Percentiles rank a stretch among this genome's conserved stretches.
phyloP scores from a whole-genome alignment of 2,113 vertebrate species.

The Megaceryle maxima region DNA sequence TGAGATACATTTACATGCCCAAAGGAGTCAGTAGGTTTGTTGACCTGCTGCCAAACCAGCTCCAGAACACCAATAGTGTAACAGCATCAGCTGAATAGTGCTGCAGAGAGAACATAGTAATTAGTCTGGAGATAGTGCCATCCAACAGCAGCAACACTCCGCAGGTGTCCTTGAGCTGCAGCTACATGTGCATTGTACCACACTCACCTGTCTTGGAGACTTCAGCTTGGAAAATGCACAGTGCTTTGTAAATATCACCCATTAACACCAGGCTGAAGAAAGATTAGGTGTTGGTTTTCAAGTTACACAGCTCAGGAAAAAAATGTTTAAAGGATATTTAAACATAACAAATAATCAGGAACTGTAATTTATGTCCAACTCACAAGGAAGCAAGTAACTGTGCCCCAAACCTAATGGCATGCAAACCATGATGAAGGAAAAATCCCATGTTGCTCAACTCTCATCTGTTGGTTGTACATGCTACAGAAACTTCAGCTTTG shows the following conservation, averaged over 20 bases:
- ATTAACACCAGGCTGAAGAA: neutral
- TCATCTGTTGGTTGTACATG: neutral
- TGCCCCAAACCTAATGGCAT: neutral
- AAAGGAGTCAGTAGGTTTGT: neutral
- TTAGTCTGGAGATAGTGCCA: neutral
- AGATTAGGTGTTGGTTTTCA: neutral
- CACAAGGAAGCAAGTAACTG: neutral
- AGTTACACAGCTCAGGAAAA: neutral
- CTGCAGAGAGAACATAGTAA: neutral
- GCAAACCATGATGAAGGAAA: neutral
- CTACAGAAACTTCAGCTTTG: neutral
- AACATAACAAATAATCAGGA: neutral
- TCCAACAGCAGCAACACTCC: neutral
- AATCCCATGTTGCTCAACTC: neutral
- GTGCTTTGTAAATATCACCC: neutral
- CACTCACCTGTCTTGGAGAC: neutral
- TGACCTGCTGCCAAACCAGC: neutral
- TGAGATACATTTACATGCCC: fast-evolving
- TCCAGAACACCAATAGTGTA: neutral
- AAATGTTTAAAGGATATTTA: neutral
- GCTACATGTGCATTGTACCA: neutral
- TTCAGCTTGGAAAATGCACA: neutral
- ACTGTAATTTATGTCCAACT: neutral
- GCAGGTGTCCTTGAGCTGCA: neutral
- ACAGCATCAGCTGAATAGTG: neutral